These are phyloP conservation scores for Thunnus thynnus DNA, from an alignment of 2,113 vertebrate species.

Conservation along the genomic window DNA sequence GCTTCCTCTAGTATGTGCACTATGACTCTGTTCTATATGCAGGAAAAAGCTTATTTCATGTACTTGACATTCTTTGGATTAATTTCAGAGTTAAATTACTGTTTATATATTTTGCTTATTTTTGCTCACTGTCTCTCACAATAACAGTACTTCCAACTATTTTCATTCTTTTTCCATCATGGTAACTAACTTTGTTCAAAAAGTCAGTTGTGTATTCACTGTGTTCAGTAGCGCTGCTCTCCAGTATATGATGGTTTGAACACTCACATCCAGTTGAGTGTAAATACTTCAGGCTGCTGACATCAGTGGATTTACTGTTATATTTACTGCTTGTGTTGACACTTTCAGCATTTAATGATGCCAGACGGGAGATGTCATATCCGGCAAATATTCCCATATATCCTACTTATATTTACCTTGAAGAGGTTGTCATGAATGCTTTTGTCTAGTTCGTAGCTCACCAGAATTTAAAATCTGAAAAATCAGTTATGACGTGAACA, in stretches of 20 bases:
- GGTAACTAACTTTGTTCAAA: neutral
- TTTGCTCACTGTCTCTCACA: too few relatives aligned
- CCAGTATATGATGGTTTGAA: neutral
- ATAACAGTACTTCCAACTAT: too few relatives aligned
- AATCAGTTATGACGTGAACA: conserved; percentile 13
- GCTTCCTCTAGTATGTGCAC: neutral
- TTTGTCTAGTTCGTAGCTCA: neutral
- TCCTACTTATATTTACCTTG: conserved; percentile 14
- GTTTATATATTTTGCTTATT: too few relatives aligned
- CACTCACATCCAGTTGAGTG: neutral
- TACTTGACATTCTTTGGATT: neutral
- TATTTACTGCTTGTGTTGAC: conserved; percentile 25
- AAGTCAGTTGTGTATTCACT: neutral
- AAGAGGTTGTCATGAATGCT: neutral
- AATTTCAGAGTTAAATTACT: too few relatives aligned
- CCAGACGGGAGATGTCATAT: conserved; percentile 18
- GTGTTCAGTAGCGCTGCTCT: neutral
- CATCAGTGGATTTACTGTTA: conserved; percentile 31
- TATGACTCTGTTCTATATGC: neutral
- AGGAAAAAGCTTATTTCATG: neutral
- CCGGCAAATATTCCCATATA: conserved; percentile 15
- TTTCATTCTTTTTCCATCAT: too few relatives aligned
- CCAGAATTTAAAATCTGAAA: conserved; percentile 10
- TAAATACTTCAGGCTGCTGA: conserved; percentile 21
- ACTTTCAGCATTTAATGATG: conserved; percentile 22